phyloP scores from a whole-genome alignment of 2,113 vertebrate genomes.

The Takifugu bimaculatus region DNA sequence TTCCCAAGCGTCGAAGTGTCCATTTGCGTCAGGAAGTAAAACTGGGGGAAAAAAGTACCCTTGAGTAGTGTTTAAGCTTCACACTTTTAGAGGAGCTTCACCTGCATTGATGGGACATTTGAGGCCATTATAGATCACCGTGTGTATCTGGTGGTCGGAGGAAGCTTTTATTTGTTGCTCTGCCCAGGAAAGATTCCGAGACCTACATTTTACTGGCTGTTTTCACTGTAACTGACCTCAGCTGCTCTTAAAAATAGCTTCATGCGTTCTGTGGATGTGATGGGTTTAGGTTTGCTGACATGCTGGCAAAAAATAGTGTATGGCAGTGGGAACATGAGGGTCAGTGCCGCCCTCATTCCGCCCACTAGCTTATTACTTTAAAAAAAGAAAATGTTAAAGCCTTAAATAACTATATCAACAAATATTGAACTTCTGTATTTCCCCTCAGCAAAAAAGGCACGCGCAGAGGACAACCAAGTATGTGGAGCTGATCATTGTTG shows the following conservation, averaged over 20 bases:
- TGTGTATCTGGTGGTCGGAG: neutral
- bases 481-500: conserved; percentile 95
- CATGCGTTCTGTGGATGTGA: too few relatives aligned
- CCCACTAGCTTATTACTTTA: too few relatives aligned
- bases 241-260: too few relatives aligned
- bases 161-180: neutral
- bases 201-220: too few relatives aligned
- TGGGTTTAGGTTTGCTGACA: too few relatives aligned
- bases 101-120: neutral
- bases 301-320: too few relatives aligned
- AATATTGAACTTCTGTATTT: conserved; percentile 10
- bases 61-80: conserved; percentile 13
- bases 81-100: conserved; percentile 5
- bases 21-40: conserved; percentile 34
- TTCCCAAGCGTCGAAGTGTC: conserved; percentile 40
- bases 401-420: neutral
- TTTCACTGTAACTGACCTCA: too few relatives aligned
- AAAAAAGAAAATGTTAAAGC: neutral
- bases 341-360: too few relatives aligned
- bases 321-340: too few relatives aligned
- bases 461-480: conserved; percentile 91
- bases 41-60: conserved; percentile 12
- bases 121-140: neutral
- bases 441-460: conserved; percentile 85
- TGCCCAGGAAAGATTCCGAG: too few relatives aligned